These are phyloP conservation scores for Limnephilus marmoratus DNA, from an alignment of 2,888 invertebrate species.

Conservation along the genomic window DNA sequence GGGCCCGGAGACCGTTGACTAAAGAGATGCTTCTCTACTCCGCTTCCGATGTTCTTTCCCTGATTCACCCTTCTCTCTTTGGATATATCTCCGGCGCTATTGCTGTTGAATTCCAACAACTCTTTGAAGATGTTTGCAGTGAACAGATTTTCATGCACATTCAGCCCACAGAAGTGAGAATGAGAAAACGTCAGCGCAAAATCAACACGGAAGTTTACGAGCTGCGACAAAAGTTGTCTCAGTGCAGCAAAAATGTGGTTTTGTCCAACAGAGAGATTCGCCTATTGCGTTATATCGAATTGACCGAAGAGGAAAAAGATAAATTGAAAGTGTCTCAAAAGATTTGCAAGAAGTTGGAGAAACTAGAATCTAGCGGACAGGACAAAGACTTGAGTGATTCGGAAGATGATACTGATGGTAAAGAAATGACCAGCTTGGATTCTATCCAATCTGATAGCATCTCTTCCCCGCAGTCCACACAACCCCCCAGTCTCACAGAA, in stretches of 20 bases:
- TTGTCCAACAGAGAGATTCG: slow-evolving; percentile 94
- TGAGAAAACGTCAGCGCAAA: slow-evolving; percentile 92
- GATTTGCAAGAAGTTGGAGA: slow-evolving; percentile 94
- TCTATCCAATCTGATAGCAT: slow-evolving; percentile 87
- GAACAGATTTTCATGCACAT: slow-evolving; percentile 93
- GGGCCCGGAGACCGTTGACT: slow-evolving; percentile 92
- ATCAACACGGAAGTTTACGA: slow-evolving; percentile 94
- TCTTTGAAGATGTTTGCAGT: slow-evolving; percentile 90
- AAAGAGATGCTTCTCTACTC: slow-evolving; percentile 95
- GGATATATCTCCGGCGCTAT: slow-evolving; percentile 82
- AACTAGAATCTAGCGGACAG: slow-evolving; percentile 88
- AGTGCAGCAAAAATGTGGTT: slow-evolving; percentile 91
- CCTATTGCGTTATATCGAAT: slow-evolving; percentile 90
- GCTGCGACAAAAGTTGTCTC: slow-evolving; percentile 87
- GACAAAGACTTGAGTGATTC: slow-evolving; percentile 86
- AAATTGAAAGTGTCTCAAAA: slow-evolving; percentile 94
- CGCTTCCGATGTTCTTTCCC: slow-evolving; percentile 90
- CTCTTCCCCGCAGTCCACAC: slow-evolving; percentile 86
- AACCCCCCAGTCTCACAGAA: slow-evolving; percentile 90
- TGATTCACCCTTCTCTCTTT: slow-evolving; percentile 92
- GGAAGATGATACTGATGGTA: slow-evolving; percentile 83
- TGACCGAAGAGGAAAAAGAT: slow-evolving; percentile 95
- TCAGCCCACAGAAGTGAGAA: slow-evolving; percentile 89
- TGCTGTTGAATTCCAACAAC: slow-evolving; percentile 82
- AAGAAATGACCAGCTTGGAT: slow-evolving; percentile 89